Evolutionary conservation across 2,113 vertebrate genomes (phyloP).

Genomic region (Neolamprologus sp.): DNA sequence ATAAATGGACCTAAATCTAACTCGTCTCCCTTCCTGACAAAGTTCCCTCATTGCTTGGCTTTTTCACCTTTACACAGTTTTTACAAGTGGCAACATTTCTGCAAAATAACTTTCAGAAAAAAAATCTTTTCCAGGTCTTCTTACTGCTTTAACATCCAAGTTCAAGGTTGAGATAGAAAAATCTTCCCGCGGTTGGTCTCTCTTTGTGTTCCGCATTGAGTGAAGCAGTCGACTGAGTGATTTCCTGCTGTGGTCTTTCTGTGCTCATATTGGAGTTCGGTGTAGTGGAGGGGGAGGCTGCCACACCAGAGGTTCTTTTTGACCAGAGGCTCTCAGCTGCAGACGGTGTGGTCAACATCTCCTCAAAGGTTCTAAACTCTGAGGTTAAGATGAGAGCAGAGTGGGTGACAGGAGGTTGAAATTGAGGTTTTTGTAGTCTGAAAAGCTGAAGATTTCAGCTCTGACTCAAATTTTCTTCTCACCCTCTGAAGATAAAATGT

Average conservation of each 20-base stretch:
- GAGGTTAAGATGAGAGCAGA: not conserved
- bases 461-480: not conserved
- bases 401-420: not conserved
- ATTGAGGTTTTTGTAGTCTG: not conserved
- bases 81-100: not conserved
- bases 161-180: not conserved
- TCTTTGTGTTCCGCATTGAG: not conserved
- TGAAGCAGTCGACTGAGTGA: not conserved
- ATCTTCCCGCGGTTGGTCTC: fast-evolving
- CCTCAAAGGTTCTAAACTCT: not conserved
- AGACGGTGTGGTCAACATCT: not conserved
- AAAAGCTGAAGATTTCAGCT: not conserved
- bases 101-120: not conserved
- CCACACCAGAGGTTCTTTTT: not conserved
- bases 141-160: not conserved
- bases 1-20: not conserved
- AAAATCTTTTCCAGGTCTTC: not conserved
- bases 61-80: not conserved
- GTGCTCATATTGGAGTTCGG: not conserved
- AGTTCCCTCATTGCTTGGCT: not conserved
- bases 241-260: not conserved
- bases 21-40: not conserved
- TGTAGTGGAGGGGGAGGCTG: not conserved
- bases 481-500: not conserved
- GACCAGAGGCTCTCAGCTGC: not conserved